phyloP scores from a whole-genome alignment of 2,888 invertebrate species.

The Polia nebulosa region DNA sequence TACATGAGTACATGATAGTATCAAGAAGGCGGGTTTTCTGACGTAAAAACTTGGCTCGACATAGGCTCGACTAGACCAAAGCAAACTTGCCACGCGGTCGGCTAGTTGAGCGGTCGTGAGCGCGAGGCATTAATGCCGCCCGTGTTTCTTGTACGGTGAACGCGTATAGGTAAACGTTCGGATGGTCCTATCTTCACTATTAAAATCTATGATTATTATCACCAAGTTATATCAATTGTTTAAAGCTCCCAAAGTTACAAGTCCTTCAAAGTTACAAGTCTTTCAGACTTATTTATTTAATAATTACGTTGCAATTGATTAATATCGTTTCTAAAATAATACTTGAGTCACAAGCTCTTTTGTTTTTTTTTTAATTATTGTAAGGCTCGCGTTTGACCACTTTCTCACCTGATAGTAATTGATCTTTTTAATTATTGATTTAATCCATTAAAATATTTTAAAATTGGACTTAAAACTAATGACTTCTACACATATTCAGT shows the following conservation, averaged over 20 bases:
- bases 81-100: too few species aligned
- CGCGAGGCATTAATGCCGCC: not conserved
- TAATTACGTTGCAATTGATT: slow-evolving; percentile 12
- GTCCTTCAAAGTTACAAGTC: not conserved
- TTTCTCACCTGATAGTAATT: too few species aligned
- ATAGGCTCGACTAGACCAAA: not conserved
- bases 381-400: too few species aligned
- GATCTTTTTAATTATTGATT: too few species aligned
- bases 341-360: slow-evolving; percentile 2
- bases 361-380: too few species aligned
- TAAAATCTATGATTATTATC: not conserved
- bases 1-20: too few species aligned
- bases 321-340: slow-evolving; percentile 15
- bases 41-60: too few species aligned
- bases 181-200: not conserved
- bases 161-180: not conserved
- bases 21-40: too few species aligned
- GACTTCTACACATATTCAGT: slow-evolving; percentile 40
- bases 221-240: not conserved
- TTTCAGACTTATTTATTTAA: not conserved
- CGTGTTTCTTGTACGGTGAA: not conserved
- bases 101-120: too few species aligned
- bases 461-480: slow-evolving; percentile 46
- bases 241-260: not conserved
- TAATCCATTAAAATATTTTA: slow-evolving; percentile 19